phyloP scores from a whole-genome alignment of 2,888 invertebrate genomes.

The Exocentrus adspersus region DNA sequence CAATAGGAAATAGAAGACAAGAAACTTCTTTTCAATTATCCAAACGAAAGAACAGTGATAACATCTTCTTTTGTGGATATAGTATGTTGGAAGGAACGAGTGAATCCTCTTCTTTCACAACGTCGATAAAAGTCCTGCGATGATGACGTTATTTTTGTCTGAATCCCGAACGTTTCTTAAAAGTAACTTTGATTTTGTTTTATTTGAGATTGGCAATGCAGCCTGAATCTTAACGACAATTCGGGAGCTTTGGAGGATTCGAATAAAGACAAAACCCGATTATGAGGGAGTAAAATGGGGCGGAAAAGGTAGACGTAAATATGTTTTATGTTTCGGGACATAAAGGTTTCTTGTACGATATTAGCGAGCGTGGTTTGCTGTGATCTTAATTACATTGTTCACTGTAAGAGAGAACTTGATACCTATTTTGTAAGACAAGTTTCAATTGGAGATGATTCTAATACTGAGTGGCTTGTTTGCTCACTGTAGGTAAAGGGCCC shows the following conservation, averaged over 20 bases:
- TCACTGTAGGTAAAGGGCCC: no score
- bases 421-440: no score
- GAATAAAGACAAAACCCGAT: slow-evolving; percentile 5
- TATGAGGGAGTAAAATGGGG: not conserved
- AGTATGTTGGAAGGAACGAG: not conserved
- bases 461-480: no score
- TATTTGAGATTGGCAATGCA: slow-evolving; percentile 34
- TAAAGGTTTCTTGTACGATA: not conserved
- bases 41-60: slow-evolving; percentile 16
- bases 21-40: slow-evolving; percentile 16
- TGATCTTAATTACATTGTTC: slow-evolving; percentile 5
- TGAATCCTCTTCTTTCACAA: slow-evolving; percentile 6
- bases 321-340: slow-evolving; percentile 7
- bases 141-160: slow-evolving; percentile 14
- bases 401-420: slow-evolving; percentile 4
- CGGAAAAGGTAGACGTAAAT: slow-evolving; percentile 6
- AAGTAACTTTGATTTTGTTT: slow-evolving; percentile 48
- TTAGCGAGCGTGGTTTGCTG: not conserved
- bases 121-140: slow-evolving; percentile 14
- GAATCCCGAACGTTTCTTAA: slow-evolving; percentile 28
- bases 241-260: not conserved
- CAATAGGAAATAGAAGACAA: slow-evolving; percentile 5
- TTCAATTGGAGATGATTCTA: no score
- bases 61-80: slow-evolving; percentile 16
- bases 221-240: slow-evolving; percentile 22